Percentiles rank a stretch among this genome's conserved stretches.
Conservation (phyloP, 2,888 invertebrate genomes). For the Drosophila sordidula region DNA sequence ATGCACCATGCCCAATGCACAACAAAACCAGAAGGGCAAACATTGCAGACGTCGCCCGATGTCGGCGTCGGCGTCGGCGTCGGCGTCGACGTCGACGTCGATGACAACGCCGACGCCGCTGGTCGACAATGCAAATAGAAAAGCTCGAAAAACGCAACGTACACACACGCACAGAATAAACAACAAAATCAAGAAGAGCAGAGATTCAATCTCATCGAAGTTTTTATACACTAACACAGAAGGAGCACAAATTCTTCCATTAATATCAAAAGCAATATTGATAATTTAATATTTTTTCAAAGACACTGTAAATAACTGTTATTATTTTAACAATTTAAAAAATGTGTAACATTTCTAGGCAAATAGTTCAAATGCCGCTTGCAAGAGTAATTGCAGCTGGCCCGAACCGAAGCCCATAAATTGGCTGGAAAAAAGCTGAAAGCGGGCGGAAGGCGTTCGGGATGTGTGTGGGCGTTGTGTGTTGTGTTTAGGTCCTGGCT, state of each 20-base stretch:
- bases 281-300: too few relatives aligned
- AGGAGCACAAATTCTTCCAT: background rate
- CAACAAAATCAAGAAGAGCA: constrained; percentile 19
- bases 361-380: constrained; percentile 6
- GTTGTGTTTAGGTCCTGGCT: constrained; percentile 51
- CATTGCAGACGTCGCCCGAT: constrained; percentile 52
- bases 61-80: constrained; percentile 1
- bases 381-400: background rate
- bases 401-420: constrained; percentile 59
- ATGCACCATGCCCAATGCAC: constrained; percentile 38
- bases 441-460: background rate
- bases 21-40: constrained; percentile 73
- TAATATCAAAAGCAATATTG: background rate
- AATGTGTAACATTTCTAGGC: background rate
- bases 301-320: too few relatives aligned
- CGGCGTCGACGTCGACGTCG: constrained; percentile 8
- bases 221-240: constrained; percentile 5
- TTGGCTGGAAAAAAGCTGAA: constrained; percentile 56
- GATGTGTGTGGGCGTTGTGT: constrained; percentile 31
- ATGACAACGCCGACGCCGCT: constrained; percentile 19
- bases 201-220: constrained; percentile 17
- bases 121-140: constrained; percentile 74
- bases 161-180: constrained; percentile 36
- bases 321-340: background rate
- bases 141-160: constrained; percentile 60